Base-by-base conservation (phyloP, 1,140 invertebrate species). In the Drosophila teissieri region DNA sequence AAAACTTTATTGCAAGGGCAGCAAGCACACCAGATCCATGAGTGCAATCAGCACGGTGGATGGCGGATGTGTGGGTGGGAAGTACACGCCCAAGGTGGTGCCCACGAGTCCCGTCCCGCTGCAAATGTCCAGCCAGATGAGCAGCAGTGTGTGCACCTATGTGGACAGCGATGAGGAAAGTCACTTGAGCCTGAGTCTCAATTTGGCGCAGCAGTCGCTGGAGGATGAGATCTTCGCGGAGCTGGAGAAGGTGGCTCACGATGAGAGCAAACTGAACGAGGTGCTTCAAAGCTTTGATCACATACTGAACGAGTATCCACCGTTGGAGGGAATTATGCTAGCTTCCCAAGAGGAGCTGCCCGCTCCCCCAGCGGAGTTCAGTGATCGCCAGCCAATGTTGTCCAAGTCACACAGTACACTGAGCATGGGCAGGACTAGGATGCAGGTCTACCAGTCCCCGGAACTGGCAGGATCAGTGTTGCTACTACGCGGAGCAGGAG, bases 241-340 rank as follows among this genome's bases (percentile, higher is more conserved):
- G 64, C 83, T 92, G 55, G 91, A 92, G 45, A 94, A 94, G 75
- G 89, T 92, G 14, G 79, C 91, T 10, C 91, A 92, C 44, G 91
- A 93, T 54, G 93, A 94, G 67, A 92, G 93, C 10, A 95, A 95
- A 86, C 90, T 95, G 40, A 93, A 93, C 70, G 94, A 93, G 49
- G 95, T 94, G 27, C 93, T 95, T 57, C 93, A 95, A 80, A 94
- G 94, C 48, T 95, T 95, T 67, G 95, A 95, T 83, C 94, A 94
- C 91, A 94, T 95, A 62, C 70, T 92, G 14, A 78, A 54, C 24
- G 91, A 92, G 34, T 92, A 95, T 55, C 93, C 83, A 10, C 46
- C 70, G 4, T 17, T 63, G 45, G 64, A 73, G 45, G 39, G 36
- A 37, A 36, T 17, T 48, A 34, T 34, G 1, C 2, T 34, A 19